Conservation (phyloP, 2,888 invertebrate genomes). For the Eupithecia vulgata region DNA sequence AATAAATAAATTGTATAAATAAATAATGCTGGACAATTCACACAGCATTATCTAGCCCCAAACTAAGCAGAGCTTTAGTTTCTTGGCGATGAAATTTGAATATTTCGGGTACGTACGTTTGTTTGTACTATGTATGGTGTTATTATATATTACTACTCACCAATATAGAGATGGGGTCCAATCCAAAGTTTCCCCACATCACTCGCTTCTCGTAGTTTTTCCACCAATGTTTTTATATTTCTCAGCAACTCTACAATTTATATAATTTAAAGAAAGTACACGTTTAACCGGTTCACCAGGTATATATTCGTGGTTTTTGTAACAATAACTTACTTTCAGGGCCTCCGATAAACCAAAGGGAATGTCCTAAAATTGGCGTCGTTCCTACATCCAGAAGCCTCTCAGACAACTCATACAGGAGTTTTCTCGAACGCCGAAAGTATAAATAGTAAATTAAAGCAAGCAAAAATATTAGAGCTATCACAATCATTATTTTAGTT, state of each 20-base stretch:
- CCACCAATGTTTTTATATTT: constrained; percentile 54
- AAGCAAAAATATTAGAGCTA: constrained; percentile 53
- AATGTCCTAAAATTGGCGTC: constrained; percentile 67
- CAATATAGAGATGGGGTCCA: constrained; percentile 66
- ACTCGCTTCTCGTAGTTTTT: constrained; percentile 51
- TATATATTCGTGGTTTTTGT: not conserved
- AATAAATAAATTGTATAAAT: no score
- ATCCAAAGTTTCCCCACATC: constrained; percentile 64
- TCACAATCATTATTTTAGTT: constrained; percentile 55
- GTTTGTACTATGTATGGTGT: not conserved
- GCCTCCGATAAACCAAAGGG: constrained; percentile 71
- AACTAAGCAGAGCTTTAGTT: no score
- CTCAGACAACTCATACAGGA: constrained; percentile 61
- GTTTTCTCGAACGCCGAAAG: constrained; percentile 58
- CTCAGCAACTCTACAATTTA: constrained; percentile 61
- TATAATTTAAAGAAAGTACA: not conserved
- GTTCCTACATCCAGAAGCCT: constrained; percentile 56
- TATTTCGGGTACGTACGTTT: no score
- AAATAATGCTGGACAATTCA: no score
- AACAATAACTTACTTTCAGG: constrained; percentile 64
- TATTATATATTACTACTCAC: constrained; percentile 46
- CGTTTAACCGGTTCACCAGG: not conserved
- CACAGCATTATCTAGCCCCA: no score
- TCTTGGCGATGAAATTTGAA: no score
- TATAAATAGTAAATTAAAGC: constrained; percentile 58